These are phyloP conservation scores for Macrostomum lignano DNA, from an alignment of 1,140 invertebrate genomes.

Conservation along the genomic window DNA sequence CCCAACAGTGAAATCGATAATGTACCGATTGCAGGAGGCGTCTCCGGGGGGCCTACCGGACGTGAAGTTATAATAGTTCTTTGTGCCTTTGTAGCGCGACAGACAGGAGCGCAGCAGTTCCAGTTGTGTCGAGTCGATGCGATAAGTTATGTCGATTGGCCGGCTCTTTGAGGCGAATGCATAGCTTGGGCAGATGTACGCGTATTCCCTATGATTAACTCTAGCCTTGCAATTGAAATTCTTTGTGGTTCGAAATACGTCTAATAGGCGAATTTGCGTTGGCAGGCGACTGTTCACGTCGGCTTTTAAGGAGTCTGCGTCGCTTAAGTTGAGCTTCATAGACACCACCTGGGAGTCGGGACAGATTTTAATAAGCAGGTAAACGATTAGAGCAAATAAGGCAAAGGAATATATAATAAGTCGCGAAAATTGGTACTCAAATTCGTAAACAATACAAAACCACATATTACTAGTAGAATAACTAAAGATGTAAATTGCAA, in stretches of 20 bases:
- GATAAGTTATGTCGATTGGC: neutral
- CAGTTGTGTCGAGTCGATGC: neutral
- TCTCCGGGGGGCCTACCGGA: constrained; percentile 40
- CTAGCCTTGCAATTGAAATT: constrained; percentile 3
- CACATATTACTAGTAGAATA: too few relatives aligned
- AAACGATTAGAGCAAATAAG: too few relatives aligned
- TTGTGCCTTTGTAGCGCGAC: constrained; percentile 1
- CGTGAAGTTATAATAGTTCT: constrained; percentile 4
- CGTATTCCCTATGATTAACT: constrained; percentile 1
- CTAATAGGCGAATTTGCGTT: neutral
- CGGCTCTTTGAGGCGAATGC: neutral
- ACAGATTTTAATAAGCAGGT: too few relatives aligned
- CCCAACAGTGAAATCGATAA: constrained; percentile 37
- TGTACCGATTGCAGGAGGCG: constrained; percentile 52
- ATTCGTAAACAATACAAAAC: too few relatives aligned
- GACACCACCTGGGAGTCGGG: constrained; percentile 2
- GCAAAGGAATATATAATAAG: too few relatives aligned
- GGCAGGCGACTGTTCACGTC: constrained; percentile 2
- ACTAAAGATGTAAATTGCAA: too few relatives aligned
- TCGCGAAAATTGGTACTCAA: too few relatives aligned
- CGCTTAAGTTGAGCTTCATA: neutral
- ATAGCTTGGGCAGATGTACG: constrained; percentile 5
- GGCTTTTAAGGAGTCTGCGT: neutral
- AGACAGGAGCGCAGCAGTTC: neutral
- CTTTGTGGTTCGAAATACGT: constrained; percentile 5